Evolutionary conservation across 2,113 vertebrate genomes (phyloP).

Genomic region (Ailuropoda melanoleuca): DNA sequence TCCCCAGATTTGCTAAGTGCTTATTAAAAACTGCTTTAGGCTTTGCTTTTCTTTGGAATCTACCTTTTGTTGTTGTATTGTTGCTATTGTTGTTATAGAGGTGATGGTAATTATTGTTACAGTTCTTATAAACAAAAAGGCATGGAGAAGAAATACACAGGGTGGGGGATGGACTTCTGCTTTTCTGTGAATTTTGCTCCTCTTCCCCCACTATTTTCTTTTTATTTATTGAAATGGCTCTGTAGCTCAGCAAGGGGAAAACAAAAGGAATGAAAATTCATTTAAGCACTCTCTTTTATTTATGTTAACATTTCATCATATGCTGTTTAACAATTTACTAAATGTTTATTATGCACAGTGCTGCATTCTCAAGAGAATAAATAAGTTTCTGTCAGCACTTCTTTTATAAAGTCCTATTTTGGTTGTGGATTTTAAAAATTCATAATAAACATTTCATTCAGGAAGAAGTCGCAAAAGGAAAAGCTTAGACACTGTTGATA

Average conservation of each 20-base stretch:
- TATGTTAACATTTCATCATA: conserved; percentile 80
- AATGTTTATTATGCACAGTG: conserved; percentile 78
- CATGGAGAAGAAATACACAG: background rate
- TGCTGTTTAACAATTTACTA: conserved; percentile 80
- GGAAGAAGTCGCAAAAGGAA: conserved; percentile 74
- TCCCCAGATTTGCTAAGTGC: conserved; percentile 66
- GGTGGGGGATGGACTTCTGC: background rate
- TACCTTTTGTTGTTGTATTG: conserved; percentile 34
- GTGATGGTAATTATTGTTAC: background rate
- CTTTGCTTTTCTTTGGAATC: conserved; percentile 55
- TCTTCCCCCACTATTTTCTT: conserved; percentile 43
- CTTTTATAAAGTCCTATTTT: conserved; percentile 77
- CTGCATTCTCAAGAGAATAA: conserved; percentile 76
- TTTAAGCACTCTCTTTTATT: conserved; percentile 77
- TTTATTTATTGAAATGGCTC: conserved; percentile 72
- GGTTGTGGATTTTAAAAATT: conserved; percentile 76
- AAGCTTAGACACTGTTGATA: conserved; percentile 77
- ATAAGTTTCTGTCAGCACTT: conserved; percentile 79
- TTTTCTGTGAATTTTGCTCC: conserved; percentile 43
- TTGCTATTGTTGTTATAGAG: background rate
- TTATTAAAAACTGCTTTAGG: conserved; percentile 71
- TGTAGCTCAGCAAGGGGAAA: conserved; percentile 66
- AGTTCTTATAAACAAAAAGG: conserved; percentile 68
- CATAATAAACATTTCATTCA: conserved; percentile 80
- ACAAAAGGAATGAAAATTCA: conserved; percentile 77